Evolutionary conservation across 2,797 vertebrate species (phyloP), one percentile per base, ranked within the genome.

Genomic region (Pogonophryne albipinna): DNA sequence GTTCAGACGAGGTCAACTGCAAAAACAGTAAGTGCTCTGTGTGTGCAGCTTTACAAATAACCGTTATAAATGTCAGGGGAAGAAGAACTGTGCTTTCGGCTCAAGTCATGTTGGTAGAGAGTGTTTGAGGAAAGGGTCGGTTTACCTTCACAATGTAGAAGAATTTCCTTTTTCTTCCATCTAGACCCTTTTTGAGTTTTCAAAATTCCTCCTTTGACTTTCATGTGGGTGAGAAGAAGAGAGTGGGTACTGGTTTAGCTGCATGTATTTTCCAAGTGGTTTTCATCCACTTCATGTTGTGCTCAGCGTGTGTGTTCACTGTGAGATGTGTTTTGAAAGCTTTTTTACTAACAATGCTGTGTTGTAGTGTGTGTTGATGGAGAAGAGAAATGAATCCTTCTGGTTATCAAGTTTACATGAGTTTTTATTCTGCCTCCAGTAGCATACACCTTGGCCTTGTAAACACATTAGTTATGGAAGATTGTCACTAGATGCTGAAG

Each of bases 1-100:
- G 98, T 14, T 97, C 96, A 0, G 98, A 99, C 34, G 98, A 99
- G 91, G 85, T 93, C 66, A 96, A 87, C 87, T 99, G 98, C 89
- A 97, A 95, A 93, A 98, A 96, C 34, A 74, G 98, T 98, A 84
- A 79, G 94, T 67, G 9, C 10, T 49, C 0, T 3, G 0, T 53
- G 17, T 42, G 4, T 23, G 34, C 7, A 49, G 4, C 13, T 70
- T 49, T 12, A n/a, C 23, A 34, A 17, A 44, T 52, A 0, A 47
- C 23, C 15, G 11, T 23, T 53, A 64, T 46, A 6, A 27, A 47
- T 45, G n/a, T 31, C 44, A 17, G 20, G 7, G 56, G 34, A 65
- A 59, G n/a, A n/a, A 2, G 6, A 41, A 13, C 20, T 1, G 2
- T 20, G n/a, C 10, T 49, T n/a, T 62, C 38, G 42, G 27, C 8